phyloP scores from a whole-genome alignment of 2,113 vertebrate species.

The Todiramphus saurophagus region DNA sequence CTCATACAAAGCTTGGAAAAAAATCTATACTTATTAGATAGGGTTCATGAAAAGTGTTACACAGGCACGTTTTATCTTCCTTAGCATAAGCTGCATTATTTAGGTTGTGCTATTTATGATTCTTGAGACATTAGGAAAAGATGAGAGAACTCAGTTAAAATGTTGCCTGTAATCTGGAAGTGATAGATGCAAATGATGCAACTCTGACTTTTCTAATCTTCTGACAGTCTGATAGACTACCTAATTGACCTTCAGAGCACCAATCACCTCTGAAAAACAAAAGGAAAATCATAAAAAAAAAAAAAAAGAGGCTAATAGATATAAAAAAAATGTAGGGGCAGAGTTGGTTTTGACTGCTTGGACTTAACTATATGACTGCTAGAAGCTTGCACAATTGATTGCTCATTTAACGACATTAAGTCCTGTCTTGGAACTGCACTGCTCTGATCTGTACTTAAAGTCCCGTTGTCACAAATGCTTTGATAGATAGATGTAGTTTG shows the following conservation, averaged over 20 bases:
- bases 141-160: background rate
- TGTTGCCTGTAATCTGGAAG: background rate
- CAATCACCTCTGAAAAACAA: background rate
- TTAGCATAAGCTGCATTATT: background rate
- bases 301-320: background rate
- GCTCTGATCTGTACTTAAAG: background rate
- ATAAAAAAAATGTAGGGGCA: background rate
- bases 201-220: conserved; percentile 12
- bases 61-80: background rate
- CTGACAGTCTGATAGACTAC: conserved; percentile 7
- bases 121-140: background rate
- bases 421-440: background rate
- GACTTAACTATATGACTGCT: background rate
- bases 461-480: background rate
- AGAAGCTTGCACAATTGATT: background rate
- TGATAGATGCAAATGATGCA: background rate
- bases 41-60: background rate
- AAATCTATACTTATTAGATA: background rate
- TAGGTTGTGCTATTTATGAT: background rate
- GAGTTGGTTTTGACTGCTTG: background rate
- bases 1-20: background rate
- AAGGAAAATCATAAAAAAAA: background rate
- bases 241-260: background rate
- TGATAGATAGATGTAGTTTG: background rate
- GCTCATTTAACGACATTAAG: background rate